phyloP scores from a whole-genome alignment of 2,797 vertebrate species.

The Parauchenoglanis punctatus region DNA sequence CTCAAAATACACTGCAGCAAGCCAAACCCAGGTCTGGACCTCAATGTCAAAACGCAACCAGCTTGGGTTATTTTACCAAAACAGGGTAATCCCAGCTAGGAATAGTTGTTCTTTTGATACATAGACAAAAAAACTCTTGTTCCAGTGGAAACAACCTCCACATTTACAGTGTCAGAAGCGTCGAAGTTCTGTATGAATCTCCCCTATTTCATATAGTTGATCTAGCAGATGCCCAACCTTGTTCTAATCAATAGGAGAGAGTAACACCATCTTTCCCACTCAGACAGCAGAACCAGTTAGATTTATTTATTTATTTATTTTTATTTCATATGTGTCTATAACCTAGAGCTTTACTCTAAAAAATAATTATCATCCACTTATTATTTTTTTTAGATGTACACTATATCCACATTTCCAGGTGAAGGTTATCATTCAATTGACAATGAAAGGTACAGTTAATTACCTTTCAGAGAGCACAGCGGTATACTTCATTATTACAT shows the following conservation, averaged over 20 bases:
- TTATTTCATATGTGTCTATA: background rate
- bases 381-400: background rate
- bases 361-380: background rate
- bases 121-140: no score
- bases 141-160: background rate
- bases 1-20: slow-evolving; percentile 62
- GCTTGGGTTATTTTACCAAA: slow-evolving; percentile 64
- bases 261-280: background rate
- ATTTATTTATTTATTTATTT: background rate
- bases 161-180: background rate
- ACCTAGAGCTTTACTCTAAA: background rate
- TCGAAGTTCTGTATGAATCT: background rate
- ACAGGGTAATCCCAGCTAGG: background rate
- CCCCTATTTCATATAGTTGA: background rate
- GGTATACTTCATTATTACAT: background rate
- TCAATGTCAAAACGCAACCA: slow-evolving; percentile 49
- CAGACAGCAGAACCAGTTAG: no score
- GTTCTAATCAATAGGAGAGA: background rate
- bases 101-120: background rate
- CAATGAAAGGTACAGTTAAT: background rate
- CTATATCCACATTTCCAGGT: background rate
- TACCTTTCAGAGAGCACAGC: background rate
- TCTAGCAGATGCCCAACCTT: background rate
- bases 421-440: background rate
- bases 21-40: slow-evolving; percentile 48